Evolutionary conservation across 1,140 invertebrate genomes (phyloP), one percentile per base, ranked within the genome.

Genomic region (Saccostrea glomerata): DNA sequence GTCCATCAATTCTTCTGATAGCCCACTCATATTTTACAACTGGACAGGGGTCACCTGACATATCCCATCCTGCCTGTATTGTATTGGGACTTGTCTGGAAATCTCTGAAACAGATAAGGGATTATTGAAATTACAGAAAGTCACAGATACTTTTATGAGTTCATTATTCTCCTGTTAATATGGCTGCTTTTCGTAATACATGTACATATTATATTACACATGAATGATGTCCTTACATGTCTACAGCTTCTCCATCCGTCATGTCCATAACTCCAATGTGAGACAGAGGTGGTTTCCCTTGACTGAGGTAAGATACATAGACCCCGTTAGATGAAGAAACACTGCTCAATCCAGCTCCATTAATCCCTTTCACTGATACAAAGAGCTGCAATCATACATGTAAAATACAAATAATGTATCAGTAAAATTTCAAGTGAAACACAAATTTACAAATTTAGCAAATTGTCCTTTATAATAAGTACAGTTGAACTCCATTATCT

Each of bases 31-130:
- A 92, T 30, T 87, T 89, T 2, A 86, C 85, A 0, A 83, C 89
- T n/a, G 92, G 92, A 88, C 92, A 92, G 4, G 92, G 92, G 84
- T 92, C 92, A 70, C 92, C 92, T 56, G 85, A 77, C 82, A 91
- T 86, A 73, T 92, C 92, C 92, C 92, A 92, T 54, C 58, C 36
- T 25, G 92, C 91, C 82, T 84, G 60, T 13, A 92, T 86, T 5
- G 87, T 90, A 54, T 70, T 83, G 4, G 66, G 30, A 60, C 85
- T 84, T 17, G 89, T 88, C 87, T 92, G 92, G 85, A 89, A 91
- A 47, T 92, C 85, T 56, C 91, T 92, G 84, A 87, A 60, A 82
- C 47, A 36, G 54, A 25, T 36, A 63, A 70, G 20, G n/a, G 7
- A 6, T 2, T 30, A 7, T 36, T 30, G 17, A 11, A 25, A 85